Base-by-base conservation (phyloP, 1,140 invertebrate species). In the Drosophila seguyi region DNA sequence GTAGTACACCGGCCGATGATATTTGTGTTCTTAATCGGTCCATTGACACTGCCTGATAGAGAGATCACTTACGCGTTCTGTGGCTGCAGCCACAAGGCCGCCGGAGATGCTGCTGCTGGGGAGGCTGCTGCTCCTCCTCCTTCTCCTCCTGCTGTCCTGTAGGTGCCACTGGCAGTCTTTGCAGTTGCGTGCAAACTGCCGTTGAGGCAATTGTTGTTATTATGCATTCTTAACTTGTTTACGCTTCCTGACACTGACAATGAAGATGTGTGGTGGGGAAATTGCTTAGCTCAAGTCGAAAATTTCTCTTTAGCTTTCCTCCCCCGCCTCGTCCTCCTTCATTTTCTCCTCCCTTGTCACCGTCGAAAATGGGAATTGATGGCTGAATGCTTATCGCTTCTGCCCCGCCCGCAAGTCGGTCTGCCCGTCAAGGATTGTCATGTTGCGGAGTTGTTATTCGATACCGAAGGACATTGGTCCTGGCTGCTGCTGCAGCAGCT, bases 31-130 rank as follows among this genome's bases (percentile, higher is more conserved):
- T 39, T 75, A 75, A 71, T 66, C 65, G 48, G 73, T 77, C 34
- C 75, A 76, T 60, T 77, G 73, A 45, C 61, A 67, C 53, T 34
- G 34, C 6, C 42, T 39, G 58, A 67, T 48, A 63, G 34, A 38
- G 38, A 25, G 47, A 50, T 44, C 31, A 87, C 83, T 87, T 69
- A 87, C 83, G 82, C 83, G 44, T 79, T 79, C 20, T 67, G 59
- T 8, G 75, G 58, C 38, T 56, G 71, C 36, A 39, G 55, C 47
- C 38, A 48, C 34, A 65, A 60, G 39, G 57, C n/a, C 47, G 55
- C 16, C n/a, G 60, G 36, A 29, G 41, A 42, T n/a, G 55, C 14
- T 27, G 29, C 22, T 27, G 11, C 16, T 38, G 36, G 4, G 31
- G 34, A 25, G 0, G n/a, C 18, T 42, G 16, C 5, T 39, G 6